Evolutionary conservation across 2,888 invertebrate species (phyloP).

Genomic region (Leuctra nigra): DNA sequence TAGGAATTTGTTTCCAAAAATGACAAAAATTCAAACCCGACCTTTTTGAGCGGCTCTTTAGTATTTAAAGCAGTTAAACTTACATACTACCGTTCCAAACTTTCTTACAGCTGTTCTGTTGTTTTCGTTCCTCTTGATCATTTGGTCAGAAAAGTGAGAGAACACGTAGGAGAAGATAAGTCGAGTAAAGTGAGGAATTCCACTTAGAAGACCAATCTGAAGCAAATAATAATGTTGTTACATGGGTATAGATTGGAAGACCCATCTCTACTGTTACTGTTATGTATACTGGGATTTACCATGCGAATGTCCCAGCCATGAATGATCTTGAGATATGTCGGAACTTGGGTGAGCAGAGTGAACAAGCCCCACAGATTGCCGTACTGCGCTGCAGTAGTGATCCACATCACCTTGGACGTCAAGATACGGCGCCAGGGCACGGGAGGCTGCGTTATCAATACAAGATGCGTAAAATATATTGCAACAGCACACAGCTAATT

Average conservation of each 20-base stretch:
- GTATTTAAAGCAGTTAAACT: too few relatives aligned
- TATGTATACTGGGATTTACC: too few relatives aligned
- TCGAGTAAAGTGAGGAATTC: slow-evolving; percentile 53
- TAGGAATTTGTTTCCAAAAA: too few relatives aligned
- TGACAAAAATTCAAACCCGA: too few relatives aligned
- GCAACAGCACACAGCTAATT: too few relatives aligned
- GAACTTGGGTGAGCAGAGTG: slow-evolving; percentile 62
- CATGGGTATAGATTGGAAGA: neutral
- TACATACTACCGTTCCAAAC: slow-evolving; percentile 52
- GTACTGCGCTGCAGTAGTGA: slow-evolving; percentile 56
- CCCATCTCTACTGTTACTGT: too few relatives aligned
- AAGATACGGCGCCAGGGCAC: slow-evolving; percentile 58
- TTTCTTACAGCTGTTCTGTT: slow-evolving; percentile 56
- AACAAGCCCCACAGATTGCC: slow-evolving; percentile 63
- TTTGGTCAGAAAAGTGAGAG: slow-evolving; percentile 51
- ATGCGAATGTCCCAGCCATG: slow-evolving; percentile 61
- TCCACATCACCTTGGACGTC: slow-evolving; percentile 55
- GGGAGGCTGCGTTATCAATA: slow-evolving; percentile 40
- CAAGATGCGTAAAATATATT: too few relatives aligned
- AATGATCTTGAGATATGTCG: slow-evolving; percentile 60
- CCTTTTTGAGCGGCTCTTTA: too few relatives aligned
- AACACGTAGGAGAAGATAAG: slow-evolving; percentile 52
- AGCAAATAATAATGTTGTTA: neutral
- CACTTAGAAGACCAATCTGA: slow-evolving; percentile 56
- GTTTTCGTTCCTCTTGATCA: slow-evolving; percentile 50